Base-by-base conservation (phyloP, 64 coral and sea anemone genomes). In the Montipora foliosa region DNA sequence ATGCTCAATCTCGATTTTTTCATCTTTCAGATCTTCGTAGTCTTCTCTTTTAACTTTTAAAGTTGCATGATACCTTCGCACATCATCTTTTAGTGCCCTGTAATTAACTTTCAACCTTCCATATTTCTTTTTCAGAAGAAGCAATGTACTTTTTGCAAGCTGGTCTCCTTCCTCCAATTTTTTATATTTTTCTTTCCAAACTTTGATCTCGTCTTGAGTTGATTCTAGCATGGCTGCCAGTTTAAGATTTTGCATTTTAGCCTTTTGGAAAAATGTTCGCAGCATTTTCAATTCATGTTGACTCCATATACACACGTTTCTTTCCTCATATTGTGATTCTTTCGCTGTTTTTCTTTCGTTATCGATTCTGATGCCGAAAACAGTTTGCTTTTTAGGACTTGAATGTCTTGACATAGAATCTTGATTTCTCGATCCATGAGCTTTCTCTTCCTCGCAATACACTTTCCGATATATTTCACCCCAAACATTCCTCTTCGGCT, bases 31-130 rank as follows among this genome's bases (percentile, higher is more conserved):
- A 44, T 97, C 76, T 75, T 88, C 64, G 29, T 76, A 22, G 16
- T 89, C 78, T 77, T 92, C 67, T 10, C 79, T 60, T 22, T 79
- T 78, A 58, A 82, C 16, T 62, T 97, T 97, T 14, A 97, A 82
- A n/a, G 74, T 83, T 16, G 77, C 8, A 72, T 97, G 95, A 75
- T 97, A 71, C n/a, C 5, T 79, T 91, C 87, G 91, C 17, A 97
- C 59, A 46, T 97, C 95, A 88, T 94, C 95, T 78, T 97, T 97
- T 77, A 97, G 60, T 73, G 95, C 92, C 50, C 91, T 97, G 81
- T 87, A 97, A 76, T 93, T 97, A 8, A 97, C 51, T 81, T 97
- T 97, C n/a, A 94, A 73, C n/a, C 77, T 78, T 88, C 79, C 91
- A 82, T 97, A 91, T 58, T 89, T 68, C 66, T 97, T 97, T 68